phyloP scores from a whole-genome alignment of 2,797 vertebrate species.

The Carduelis carduelis region DNA sequence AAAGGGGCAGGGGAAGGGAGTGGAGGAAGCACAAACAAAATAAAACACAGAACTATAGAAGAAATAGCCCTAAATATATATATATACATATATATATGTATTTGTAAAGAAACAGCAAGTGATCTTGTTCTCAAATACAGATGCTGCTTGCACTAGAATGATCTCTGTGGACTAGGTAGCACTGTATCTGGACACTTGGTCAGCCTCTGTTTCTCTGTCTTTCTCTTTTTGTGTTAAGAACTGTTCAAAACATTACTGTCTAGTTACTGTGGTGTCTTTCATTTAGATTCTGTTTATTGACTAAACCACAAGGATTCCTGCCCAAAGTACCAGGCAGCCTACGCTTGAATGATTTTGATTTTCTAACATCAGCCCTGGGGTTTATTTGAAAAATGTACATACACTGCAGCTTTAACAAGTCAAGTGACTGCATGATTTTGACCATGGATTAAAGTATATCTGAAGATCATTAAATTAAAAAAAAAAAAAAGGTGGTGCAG shows the following conservation, averaged over 20 bases:
- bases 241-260: constrained; percentile 73
- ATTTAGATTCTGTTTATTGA: constrained; percentile 79
- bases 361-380: constrained; percentile 76
- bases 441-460: constrained; percentile 72
- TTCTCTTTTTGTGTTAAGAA: constrained; percentile 51
- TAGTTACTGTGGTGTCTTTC: constrained; percentile 76
- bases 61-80: neutral
- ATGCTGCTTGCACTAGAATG: neutral
- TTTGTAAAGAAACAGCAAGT: constrained; percentile 28
- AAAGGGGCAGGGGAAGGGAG: too few species aligned
- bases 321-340: constrained; percentile 75
- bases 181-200: constrained; percentile 51
- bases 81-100: neutral
- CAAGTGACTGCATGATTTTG: constrained; percentile 74
- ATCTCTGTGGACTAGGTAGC: constrained; percentile 41
- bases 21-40: neutral
- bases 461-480: constrained; percentile 76
- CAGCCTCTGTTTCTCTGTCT: neutral
- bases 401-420: constrained; percentile 76
- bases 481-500: neutral
- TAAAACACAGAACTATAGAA: neutral
- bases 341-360: constrained; percentile 77
- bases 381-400: constrained; percentile 79
- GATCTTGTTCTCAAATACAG: constrained; percentile 32
- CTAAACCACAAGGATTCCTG: constrained; percentile 78